These are phyloP conservation scores for Apostichopus parvimensis DNA, from an alignment of 35 echinoderm and acorn worm genomes.

Conservation along the genomic window DNA sequence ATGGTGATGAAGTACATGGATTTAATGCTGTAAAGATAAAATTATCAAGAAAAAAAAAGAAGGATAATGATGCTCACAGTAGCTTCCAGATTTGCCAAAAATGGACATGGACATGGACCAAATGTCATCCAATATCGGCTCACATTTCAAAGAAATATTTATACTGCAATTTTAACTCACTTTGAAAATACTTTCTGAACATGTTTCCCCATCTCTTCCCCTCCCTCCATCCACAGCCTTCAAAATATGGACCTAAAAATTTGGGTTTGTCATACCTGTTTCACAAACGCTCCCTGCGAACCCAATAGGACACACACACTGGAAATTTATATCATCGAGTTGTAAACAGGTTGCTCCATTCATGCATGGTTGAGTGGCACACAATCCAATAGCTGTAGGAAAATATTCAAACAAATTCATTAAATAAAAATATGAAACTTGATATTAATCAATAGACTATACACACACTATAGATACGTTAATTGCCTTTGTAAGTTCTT, in stretches of 20 bases:
- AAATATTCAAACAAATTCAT: neutral
- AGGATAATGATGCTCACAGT: neutral
- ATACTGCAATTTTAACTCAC: neutral
- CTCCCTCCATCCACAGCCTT: too few relatives aligned
- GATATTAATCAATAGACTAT: too few relatives aligned
- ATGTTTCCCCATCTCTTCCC: too few relatives aligned
- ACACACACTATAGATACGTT: too few relatives aligned
- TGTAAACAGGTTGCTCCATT: constrained; percentile 36
- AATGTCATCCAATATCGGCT: too few relatives aligned
- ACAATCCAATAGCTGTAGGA: constrained; percentile 9
- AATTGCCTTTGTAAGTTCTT: too few relatives aligned
- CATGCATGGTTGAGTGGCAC: constrained; percentile 6
- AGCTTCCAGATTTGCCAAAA: too few relatives aligned
- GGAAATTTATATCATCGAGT: neutral
- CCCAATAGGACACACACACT: neutral
- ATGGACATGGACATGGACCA: too few relatives aligned
- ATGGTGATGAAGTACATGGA: constrained; percentile 19
- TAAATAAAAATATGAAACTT: neutral
- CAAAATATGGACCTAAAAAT: too few relatives aligned
- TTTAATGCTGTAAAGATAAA: neutral
- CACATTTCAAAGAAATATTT: neutral
- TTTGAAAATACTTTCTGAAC: too few relatives aligned
- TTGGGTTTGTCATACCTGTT: neutral
- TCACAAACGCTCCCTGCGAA: constrained; percentile 4
- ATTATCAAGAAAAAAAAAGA: too few relatives aligned